Evolutionary conservation across 2,113 vertebrate genomes (phyloP).

Genomic region (Rhabdomys dilectus): DNA sequence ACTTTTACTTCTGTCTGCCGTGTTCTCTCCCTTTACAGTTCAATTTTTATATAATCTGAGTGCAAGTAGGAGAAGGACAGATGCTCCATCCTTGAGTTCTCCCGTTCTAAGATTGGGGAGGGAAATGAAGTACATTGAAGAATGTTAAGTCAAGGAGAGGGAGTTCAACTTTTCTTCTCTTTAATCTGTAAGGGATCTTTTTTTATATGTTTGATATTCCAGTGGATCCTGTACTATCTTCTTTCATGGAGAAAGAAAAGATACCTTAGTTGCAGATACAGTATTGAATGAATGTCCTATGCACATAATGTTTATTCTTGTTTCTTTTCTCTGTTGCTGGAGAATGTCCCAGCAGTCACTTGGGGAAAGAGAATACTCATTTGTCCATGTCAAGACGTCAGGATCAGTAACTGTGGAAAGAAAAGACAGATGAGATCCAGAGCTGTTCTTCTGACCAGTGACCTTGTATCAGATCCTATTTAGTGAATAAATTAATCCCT

Average conservation of each 20-base stretch:
- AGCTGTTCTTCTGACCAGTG: neutral
- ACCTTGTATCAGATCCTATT: neutral
- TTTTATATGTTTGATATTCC: neutral
- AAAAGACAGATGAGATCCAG: neutral
- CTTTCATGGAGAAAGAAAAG: neutral
- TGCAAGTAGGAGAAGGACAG: neutral
- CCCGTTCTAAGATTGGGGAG: neutral
- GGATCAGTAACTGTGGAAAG: slow-evolving; percentile 60
- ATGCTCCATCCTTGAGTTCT: neutral
- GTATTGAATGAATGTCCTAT: slow-evolving; percentile 22
- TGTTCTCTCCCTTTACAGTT: neutral
- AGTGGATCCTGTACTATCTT: neutral
- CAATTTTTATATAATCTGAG: neutral
- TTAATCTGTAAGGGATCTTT: neutral
- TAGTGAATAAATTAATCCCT: neutral
- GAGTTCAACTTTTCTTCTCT: neutral
- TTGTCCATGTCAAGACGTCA: slow-evolving; percentile 72
- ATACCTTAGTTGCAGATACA: slow-evolving; percentile 62
- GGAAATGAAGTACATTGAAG: neutral
- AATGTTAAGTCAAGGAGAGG: no score
- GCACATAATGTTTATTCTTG: slow-evolving; percentile 36
- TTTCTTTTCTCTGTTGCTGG: neutral
- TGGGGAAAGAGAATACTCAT: neutral
- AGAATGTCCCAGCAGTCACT: neutral
- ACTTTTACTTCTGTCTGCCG: neutral